Evolutionary conservation across 2,797 vertebrate species (phyloP).

Genomic region (Premnoplex brunnescens): DNA sequence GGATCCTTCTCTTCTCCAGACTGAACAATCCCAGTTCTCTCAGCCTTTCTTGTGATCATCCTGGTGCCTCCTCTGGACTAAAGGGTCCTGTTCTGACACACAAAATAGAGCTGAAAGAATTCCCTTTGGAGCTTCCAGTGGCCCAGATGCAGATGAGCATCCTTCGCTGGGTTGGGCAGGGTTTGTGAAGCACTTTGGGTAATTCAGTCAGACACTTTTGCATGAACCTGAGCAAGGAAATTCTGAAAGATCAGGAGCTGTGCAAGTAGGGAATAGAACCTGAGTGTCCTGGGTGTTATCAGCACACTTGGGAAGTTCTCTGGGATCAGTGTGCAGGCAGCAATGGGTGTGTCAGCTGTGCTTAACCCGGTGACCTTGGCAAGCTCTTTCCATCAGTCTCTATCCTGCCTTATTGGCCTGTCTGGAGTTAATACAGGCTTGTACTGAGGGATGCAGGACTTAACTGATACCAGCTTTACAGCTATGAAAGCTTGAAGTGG

Average conservation of each 20-base stretch:
- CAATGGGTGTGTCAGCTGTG: neutral
- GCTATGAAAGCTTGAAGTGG: neutral
- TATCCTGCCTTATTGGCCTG: neutral
- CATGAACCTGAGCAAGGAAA: neutral
- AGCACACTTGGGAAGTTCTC: neutral
- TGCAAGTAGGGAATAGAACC: neutral
- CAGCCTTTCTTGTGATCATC: neutral
- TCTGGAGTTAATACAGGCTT: neutral
- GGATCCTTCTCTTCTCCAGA: neutral
- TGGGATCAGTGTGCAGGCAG: neutral
- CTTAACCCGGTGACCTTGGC: neutral
- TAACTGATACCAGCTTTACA: neutral
- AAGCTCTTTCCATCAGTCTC: neutral
- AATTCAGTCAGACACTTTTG: neutral
- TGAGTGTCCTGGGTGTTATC: neutral
- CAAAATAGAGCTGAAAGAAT: neutral
- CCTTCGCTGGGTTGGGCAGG: neutral
- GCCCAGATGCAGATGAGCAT: neutral
- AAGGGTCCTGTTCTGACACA: neutral
- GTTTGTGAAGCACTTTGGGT: neutral
- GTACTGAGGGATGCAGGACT: neutral
- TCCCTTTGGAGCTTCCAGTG: neutral
- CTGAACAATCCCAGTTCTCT: neutral
- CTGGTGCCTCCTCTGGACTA: neutral
- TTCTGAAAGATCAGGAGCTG: neutral